Conservation (phyloP, 1,140 invertebrate species). For the Trichomalopsis sarcophagae region DNA sequence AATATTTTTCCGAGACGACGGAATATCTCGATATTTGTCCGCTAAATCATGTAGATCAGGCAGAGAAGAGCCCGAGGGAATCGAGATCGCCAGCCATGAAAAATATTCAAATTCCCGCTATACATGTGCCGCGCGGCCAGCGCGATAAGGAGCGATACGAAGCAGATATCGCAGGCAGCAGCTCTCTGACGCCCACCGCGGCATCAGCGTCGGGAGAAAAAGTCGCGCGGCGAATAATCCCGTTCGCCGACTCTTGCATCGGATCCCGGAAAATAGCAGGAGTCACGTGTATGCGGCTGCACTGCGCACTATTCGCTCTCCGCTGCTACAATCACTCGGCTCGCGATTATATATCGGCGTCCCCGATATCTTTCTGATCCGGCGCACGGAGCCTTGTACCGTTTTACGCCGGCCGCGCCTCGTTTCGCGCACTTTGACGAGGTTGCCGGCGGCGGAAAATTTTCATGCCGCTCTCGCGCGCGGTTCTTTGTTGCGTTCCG, state of each 20-base stretch:
- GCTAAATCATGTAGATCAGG: too few relatives aligned
- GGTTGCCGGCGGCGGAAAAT: background rate
- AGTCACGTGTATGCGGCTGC: constrained; percentile 15
- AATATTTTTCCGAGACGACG: background rate
- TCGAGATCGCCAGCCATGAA: background rate
- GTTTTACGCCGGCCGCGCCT: constrained; percentile 44
- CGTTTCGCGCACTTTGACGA: constrained; percentile 7
- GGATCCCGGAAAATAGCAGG: constrained; percentile 21
- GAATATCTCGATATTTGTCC: too few relatives aligned
- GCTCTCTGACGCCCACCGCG: background rate
- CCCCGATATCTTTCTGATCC: constrained; percentile 47
- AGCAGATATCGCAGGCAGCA: constrained; percentile 14
- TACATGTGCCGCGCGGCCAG: background rate
- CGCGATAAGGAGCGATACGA: constrained; percentile 7
- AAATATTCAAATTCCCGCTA: constrained; percentile 16
- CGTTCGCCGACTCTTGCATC: background rate
- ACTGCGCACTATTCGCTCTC: background rate
- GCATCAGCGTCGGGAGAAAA: background rate
- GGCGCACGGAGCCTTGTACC: constrained; percentile 30
- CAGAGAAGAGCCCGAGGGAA: too few relatives aligned
- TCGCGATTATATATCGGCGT: constrained; percentile 2
- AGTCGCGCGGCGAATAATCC: constrained; percentile 16
- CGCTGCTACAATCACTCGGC: background rate
- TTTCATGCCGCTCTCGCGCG: background rate
- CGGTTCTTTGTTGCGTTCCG: background rate